These are phyloP conservation scores for Camptogramma bilineatum DNA, from an alignment of 2,888 invertebrate species.

Conservation along the genomic window DNA sequence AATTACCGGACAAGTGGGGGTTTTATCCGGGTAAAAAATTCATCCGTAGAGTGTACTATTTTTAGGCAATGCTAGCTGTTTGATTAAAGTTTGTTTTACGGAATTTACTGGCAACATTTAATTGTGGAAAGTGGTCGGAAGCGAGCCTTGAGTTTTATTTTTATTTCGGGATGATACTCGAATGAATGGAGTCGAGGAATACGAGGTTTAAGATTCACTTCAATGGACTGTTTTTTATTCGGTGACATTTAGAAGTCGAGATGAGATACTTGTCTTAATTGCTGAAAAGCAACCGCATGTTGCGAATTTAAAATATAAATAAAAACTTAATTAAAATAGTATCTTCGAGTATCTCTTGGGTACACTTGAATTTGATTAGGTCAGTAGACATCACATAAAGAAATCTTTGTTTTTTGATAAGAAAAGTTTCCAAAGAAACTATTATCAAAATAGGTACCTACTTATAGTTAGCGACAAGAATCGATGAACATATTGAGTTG, in stretches of 20 bases:
- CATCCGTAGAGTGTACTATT: slow-evolving; percentile 26
- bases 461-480: too few relatives aligned
- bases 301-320: too few relatives aligned
- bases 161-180: not conserved
- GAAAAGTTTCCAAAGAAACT: too few relatives aligned
- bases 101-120: slow-evolving; percentile 1
- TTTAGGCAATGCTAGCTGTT: slow-evolving; percentile 13
- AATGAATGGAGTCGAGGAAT: not conserved
- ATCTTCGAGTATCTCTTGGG: too few relatives aligned
- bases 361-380: too few relatives aligned
- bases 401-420: too few relatives aligned
- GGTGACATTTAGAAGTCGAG: not conserved
- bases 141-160: slow-evolving; percentile 3
- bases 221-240: not conserved
- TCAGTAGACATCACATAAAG: too few relatives aligned
- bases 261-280: too few relatives aligned
- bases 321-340: too few relatives aligned
- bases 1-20: slow-evolving; percentile 58
- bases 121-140: slow-evolving; percentile 6
- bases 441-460: too few relatives aligned
- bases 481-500: too few relatives aligned
- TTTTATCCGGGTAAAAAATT: slow-evolving; percentile 44
- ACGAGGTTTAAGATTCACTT: not conserved
- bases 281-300: too few relatives aligned
- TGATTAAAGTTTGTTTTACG: slow-evolving; percentile 17